These are phyloP conservation scores for Thrips palmi DNA, from an alignment of 1,140 invertebrate species.

Conservation along the genomic window DNA sequence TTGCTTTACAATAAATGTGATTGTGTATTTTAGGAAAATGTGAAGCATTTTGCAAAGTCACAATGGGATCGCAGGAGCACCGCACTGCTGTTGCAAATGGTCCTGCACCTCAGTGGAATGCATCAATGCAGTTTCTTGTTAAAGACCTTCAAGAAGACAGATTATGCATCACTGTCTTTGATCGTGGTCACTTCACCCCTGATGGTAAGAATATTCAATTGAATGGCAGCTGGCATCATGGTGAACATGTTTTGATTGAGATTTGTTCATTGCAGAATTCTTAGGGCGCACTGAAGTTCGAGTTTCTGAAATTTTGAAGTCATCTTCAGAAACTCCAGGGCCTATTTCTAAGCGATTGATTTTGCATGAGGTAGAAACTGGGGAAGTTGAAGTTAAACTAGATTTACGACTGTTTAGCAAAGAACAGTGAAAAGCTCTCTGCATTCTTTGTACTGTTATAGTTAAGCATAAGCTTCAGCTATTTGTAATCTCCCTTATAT, in stretches of 20 bases:
- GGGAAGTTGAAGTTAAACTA: constrained; percentile 51
- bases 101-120: constrained; percentile 48
- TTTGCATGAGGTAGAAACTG: constrained; percentile 49
- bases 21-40: constrained; percentile 12
- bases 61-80: constrained; percentile 56
- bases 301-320: constrained; percentile 42
- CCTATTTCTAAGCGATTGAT: constrained; percentile 49
- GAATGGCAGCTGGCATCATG: neutral
- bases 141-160: constrained; percentile 54
- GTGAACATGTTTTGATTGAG: neutral
- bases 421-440: constrained; percentile 13
- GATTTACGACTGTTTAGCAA: constrained; percentile 49
- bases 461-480: too few relatives aligned
- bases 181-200: constrained; percentile 56
- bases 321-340: constrained; percentile 38
- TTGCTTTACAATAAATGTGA: neutral
- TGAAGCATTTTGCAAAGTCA: constrained; percentile 62
- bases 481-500: too few relatives aligned
- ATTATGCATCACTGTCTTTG: constrained; percentile 58
- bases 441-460: too few relatives aligned
- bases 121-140: constrained; percentile 68
- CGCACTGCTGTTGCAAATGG: constrained; percentile 39
- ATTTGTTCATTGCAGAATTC: constrained; percentile 38
- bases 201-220: constrained; percentile 41
- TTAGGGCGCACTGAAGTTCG: constrained; percentile 56